Conservation (phyloP, 2,888 invertebrate genomes). For the Phortica magna region DNA sequence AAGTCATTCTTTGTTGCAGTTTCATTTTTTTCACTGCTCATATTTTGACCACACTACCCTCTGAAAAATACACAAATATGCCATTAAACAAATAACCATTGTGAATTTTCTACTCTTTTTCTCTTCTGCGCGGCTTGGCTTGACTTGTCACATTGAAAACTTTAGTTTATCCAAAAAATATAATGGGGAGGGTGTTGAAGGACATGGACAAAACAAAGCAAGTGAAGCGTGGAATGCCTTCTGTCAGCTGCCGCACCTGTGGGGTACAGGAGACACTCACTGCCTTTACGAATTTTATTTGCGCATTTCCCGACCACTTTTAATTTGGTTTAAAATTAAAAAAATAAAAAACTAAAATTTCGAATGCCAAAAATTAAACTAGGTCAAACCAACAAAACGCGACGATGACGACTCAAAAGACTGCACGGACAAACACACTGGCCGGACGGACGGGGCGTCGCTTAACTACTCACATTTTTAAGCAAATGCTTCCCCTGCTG, state of each 20-base stretch:
- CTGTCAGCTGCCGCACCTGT: slow-evolving; percentile 34
- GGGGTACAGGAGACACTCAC: not conserved
- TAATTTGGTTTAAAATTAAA: no score
- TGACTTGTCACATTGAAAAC: not conserved
- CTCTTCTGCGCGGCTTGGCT: not conserved
- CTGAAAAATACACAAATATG: slow-evolving; percentile 25
- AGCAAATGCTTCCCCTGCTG: slow-evolving; percentile 33
- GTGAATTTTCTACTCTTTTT: not conserved
- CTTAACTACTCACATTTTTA: slow-evolving; percentile 45
- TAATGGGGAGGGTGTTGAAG: not conserved
- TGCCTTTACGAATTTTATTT: no score
- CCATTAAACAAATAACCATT: not conserved
- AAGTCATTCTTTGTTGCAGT: slow-evolving; percentile 71
- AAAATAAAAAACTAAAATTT: slow-evolving; percentile 19
- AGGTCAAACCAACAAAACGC: slow-evolving; percentile 61
- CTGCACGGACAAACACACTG: not conserved
- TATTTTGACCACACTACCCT: slow-evolving; percentile 58
- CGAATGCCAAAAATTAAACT: slow-evolving; percentile 47
- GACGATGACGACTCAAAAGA: slow-evolving; percentile 45
- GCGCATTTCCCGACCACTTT: no score
- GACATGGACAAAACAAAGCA: not conserved
- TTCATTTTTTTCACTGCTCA: slow-evolving; percentile 76
- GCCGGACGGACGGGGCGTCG: slow-evolving; percentile 8
- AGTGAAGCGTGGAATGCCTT: slow-evolving; percentile 15
- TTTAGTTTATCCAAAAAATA: not conserved